Percentiles rank a stretch among this genome's conserved stretches.
phyloP scores from a whole-genome alignment of 2,113 vertebrate genomes.

The Actenoides lindsayi region DNA sequence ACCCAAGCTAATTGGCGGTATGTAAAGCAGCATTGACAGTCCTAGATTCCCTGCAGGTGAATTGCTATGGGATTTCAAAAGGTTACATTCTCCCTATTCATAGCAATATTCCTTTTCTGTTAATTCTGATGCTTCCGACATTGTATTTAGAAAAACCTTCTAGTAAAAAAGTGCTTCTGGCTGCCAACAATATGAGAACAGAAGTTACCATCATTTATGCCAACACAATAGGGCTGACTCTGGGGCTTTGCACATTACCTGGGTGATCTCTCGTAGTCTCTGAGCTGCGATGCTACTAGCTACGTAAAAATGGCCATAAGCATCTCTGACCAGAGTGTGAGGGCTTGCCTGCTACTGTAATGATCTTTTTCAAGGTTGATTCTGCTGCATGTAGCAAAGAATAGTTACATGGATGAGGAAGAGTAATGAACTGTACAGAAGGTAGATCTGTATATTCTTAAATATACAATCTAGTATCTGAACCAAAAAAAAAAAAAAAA shows the following conservation, averaged over 20 bases:
- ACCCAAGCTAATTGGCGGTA: conserved; percentile 19
- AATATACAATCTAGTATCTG: conserved; percentile 77
- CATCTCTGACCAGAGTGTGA: neutral
- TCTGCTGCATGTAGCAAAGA: conserved; percentile 39
- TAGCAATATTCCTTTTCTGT: neutral
- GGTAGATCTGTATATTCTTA: conserved; percentile 42
- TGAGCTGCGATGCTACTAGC: neutral
- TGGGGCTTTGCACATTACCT: conserved; percentile 52
- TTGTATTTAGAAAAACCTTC: neutral
- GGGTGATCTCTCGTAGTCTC: neutral
- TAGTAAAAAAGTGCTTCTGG: neutral
- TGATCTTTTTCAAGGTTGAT: neutral
- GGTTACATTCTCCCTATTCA: neutral
- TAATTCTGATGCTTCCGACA: neutral
- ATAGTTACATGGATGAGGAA: conserved; percentile 51
- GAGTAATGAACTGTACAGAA: conserved; percentile 39
- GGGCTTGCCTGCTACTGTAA: neutral
- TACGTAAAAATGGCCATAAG: neutral
- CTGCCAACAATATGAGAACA: neutral
- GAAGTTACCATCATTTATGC: conserved; percentile 17
- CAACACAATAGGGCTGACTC: neutral
- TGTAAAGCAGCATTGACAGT: neutral
- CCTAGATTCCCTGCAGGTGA: neutral
- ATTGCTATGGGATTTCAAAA: neutral
- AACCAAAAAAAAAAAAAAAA: conserved; percentile 81